phyloP scores from a whole-genome alignment of 2,113 vertebrate genomes.

The Empidonax alnorum region DNA sequence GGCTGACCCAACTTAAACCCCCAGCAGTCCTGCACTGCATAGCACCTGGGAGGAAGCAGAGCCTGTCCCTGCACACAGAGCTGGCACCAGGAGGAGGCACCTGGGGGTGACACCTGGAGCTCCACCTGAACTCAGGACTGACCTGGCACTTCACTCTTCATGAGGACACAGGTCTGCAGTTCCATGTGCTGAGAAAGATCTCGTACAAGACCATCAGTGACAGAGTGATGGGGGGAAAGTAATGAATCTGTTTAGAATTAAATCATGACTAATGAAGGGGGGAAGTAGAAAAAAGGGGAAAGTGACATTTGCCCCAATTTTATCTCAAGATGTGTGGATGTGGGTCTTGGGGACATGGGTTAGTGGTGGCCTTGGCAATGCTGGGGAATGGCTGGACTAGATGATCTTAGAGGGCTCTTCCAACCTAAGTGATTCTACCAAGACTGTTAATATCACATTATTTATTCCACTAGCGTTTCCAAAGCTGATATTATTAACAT shows the following conservation, averaged over 20 bases:
- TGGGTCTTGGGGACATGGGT: neutral
- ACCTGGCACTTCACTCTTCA: rapidly evolving
- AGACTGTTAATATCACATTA: neutral
- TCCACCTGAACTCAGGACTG: rapidly evolving
- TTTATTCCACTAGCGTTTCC: neutral
- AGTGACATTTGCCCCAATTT: neutral
- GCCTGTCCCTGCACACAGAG: neutral
- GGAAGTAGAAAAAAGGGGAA: neutral
- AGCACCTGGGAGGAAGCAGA: neutral
- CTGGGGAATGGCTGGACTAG: neutral
- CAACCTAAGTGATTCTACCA: neutral
- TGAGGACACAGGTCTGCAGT: neutral
- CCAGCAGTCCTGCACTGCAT: neutral
- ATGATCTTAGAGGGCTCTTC: neutral
- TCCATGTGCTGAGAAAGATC: rapidly evolving
- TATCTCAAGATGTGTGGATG: neutral
- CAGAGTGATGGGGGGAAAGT: neutral
- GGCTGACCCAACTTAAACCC: neutral
- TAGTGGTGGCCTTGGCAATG: neutral
- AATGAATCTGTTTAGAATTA: neutral
- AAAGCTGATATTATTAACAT: neutral
- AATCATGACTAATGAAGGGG: neutral
- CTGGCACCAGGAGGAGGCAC: rapidly evolving
- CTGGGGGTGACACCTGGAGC: rapidly evolving
- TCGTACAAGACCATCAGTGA: neutral